Conservation (phyloP, 2,797 vertebrate genomes). For the Calcarius lapponicus region DNA sequence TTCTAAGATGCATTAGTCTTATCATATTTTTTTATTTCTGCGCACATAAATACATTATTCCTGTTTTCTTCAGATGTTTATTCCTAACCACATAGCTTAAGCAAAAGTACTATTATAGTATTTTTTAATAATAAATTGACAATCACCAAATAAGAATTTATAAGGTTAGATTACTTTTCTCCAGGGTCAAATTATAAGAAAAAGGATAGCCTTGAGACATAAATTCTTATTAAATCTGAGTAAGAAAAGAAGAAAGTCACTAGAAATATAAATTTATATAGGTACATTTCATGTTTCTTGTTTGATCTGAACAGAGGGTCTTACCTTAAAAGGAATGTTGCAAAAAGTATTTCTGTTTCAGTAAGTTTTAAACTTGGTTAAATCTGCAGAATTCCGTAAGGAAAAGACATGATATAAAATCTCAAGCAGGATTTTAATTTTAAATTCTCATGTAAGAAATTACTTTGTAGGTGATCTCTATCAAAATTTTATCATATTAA, state of each 20-base stretch:
- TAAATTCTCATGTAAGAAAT: neutral
- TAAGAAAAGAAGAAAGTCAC: neutral
- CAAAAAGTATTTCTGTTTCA: neutral
- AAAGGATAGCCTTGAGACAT: neutral
- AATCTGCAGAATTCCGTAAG: neutral
- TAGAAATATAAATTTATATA: neutral
- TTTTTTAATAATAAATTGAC: neutral
- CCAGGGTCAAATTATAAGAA: neutral
- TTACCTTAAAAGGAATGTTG: neutral
- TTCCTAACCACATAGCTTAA: neutral
- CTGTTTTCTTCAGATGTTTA: neutral
- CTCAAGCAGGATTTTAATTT: neutral
- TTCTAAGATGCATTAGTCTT: neutral
- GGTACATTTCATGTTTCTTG: neutral
- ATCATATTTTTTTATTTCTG: accelerated
- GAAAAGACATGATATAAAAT: neutral
- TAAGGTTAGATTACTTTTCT: neutral
- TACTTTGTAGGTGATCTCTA: neutral
- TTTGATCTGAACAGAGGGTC: neutral
- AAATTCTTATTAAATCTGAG: neutral
- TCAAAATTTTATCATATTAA: neutral
- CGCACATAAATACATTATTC: neutral
- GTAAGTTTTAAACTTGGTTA: neutral
- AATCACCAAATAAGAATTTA: neutral
- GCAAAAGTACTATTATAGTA: neutral